These are phyloP conservation scores for Sylvilagus bachmani DNA, from an alignment of 2,113 vertebrate species.

Conservation along the genomic window DNA sequence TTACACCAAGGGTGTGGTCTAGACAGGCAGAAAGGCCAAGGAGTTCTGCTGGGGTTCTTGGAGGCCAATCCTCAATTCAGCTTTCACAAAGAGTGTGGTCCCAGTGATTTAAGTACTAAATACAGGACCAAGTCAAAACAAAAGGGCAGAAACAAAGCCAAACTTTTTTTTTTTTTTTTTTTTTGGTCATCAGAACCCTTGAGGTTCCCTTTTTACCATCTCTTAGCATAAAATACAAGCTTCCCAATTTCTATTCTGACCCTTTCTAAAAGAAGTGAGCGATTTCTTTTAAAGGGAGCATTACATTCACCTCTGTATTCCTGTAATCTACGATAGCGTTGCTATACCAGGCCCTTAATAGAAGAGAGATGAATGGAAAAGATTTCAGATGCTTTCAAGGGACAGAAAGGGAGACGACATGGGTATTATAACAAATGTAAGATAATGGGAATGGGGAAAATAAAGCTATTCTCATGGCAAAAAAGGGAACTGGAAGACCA, in stretches of 20 bases:
- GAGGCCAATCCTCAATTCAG: constrained; percentile 36
- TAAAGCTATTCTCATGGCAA: neutral
- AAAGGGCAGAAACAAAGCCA: constrained; percentile 59
- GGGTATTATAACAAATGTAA: neutral
- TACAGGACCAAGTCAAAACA: constrained; percentile 55
- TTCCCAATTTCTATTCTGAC: constrained; percentile 27
- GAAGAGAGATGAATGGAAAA: neutral
- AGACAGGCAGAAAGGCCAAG: constrained; percentile 42
- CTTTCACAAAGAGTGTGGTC: constrained; percentile 17
- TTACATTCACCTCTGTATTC: neutral
- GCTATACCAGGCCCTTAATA: neutral
- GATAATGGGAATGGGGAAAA: neutral
- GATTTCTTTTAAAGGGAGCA: neutral
- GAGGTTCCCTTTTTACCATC: neutral
- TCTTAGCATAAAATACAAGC: constrained; percentile 2
- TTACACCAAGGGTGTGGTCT: constrained; percentile 47
- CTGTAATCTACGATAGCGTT: neutral
- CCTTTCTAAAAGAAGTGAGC: neutral
- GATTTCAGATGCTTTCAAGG: neutral
- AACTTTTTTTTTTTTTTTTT: constrained; percentile 21
- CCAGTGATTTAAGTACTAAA: constrained; percentile 19
- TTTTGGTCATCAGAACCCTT: constrained; percentile 31
- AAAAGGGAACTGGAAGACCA: neutral
- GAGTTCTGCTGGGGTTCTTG: constrained; percentile 55
- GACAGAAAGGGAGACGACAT: neutral